Conservation (phyloP, 2,797 vertebrate species). For the Falco berigora region DNA sequence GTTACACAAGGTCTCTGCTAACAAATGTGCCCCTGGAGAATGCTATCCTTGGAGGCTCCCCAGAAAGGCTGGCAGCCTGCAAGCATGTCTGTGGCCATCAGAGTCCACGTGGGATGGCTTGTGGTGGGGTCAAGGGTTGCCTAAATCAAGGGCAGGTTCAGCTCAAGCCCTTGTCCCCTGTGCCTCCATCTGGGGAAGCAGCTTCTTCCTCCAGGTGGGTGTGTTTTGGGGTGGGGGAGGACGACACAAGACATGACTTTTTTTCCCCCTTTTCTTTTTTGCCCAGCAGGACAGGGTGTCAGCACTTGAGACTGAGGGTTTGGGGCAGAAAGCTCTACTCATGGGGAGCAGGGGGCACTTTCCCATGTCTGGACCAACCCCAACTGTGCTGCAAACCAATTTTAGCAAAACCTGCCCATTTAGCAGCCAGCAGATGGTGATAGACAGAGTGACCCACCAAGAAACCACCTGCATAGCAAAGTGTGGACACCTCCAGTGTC, state of each 20-base stretch:
- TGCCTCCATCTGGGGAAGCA: background rate
- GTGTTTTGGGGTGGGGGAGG: background rate
- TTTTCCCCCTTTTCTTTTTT: background rate
- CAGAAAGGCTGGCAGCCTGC: background rate
- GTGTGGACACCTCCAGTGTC: background rate
- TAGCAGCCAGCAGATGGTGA: background rate
- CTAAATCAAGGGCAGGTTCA: background rate
- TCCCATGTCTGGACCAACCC: background rate
- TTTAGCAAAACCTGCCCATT: background rate
- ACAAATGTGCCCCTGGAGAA: background rate
- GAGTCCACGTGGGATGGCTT: background rate
- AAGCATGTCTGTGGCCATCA: background rate
- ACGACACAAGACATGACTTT: background rate
- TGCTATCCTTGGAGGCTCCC: background rate
- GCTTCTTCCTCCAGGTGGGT: background rate
- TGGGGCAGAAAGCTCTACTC: background rate
- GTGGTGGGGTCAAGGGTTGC: background rate
- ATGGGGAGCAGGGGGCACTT: background rate
- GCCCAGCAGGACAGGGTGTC: background rate
- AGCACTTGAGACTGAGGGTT: background rate
- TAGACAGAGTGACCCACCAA: fast-evolving
- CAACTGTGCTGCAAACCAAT: background rate
- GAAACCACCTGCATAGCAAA: background rate
- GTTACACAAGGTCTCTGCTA: background rate
- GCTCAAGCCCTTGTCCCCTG: background rate